Evolutionary conservation across 2,113 vertebrate genomes (phyloP).

Genomic region (Prionailurus viverrinus): DNA sequence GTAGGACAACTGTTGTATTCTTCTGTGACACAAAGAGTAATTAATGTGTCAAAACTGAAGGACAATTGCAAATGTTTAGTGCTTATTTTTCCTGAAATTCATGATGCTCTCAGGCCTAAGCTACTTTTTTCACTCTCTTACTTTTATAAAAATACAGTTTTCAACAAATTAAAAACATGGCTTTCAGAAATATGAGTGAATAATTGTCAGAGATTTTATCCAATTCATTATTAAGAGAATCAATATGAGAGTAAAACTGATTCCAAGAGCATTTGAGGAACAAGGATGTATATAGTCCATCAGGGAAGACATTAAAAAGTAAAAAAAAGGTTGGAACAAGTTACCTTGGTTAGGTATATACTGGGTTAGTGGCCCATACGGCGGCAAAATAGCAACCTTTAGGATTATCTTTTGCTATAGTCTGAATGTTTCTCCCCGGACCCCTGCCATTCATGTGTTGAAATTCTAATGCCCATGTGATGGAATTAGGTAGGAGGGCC

Average conservation of each 20-base stretch:
- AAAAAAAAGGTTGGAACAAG: not conserved
- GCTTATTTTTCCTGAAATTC: conserved; percentile 22
- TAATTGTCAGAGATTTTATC: conserved; percentile 45
- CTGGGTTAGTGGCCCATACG: not conserved
- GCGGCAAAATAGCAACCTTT: not conserved
- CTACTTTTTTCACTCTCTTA: not conserved
- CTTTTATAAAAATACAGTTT: conserved; percentile 42
- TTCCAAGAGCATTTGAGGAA: not conserved
- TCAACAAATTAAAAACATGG: conserved; percentile 18
- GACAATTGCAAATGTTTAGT: not conserved
- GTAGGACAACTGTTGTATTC: not conserved
- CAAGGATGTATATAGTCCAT: not conserved
- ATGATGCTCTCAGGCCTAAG: not conserved
- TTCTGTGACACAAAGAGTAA: not conserved
- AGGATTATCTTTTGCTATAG: not conserved
- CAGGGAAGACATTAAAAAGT: not conserved
- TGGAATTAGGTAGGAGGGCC: not conserved
- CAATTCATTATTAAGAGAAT: not conserved
- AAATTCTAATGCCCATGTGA: not conserved
- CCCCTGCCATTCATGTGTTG: not conserved
- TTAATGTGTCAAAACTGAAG: not conserved
- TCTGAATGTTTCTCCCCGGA: not conserved
- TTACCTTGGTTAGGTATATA: not conserved
- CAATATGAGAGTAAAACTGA: not conserved
- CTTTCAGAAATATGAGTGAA: not conserved